These are phyloP conservation scores for Drosophila diplacantha DNA, from an alignment of 2,888 invertebrate species.

Conservation along the genomic window DNA sequence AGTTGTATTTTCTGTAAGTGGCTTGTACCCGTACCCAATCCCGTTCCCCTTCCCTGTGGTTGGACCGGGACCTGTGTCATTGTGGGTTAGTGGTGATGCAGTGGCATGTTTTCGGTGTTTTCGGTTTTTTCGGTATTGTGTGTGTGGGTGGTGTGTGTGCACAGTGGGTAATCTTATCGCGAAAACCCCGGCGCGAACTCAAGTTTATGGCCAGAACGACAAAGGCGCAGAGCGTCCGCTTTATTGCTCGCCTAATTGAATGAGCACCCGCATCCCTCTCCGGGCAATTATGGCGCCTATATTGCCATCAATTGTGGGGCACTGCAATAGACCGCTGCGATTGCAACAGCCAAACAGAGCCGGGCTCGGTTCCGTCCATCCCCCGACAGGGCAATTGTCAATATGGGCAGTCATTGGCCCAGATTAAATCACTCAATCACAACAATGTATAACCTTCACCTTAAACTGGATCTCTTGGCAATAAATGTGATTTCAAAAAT, in stretches of 20 bases:
- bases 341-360: slow-evolving; percentile 60
- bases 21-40: slow-evolving; percentile 23
- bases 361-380: slow-evolving; percentile 30
- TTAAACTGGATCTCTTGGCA: slow-evolving; percentile 2
- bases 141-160: slow-evolving; percentile 15
- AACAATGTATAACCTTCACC: slow-evolving; percentile 21
- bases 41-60: slow-evolving; percentile 2
- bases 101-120: slow-evolving; percentile 32
- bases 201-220: slow-evolving; percentile 53
- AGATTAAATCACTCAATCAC: slow-evolving; percentile 29
- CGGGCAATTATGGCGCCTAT: slow-evolving; percentile 36
- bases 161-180: slow-evolving; percentile 54
- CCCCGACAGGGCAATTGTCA: slow-evolving; percentile 46
- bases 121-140: slow-evolving; percentile 16
- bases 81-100: slow-evolving; percentile 25
- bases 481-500: background rate
- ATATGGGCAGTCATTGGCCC: slow-evolving; percentile 3
- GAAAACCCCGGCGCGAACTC: slow-evolving; percentile 45
- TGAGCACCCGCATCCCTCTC: slow-evolving; percentile 35
- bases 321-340: slow-evolving; percentile 57
- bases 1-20: slow-evolving; percentile 79
- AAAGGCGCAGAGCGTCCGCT: slow-evolving; percentile 52
- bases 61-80: slow-evolving; percentile 11
- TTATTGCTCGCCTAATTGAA: slow-evolving; percentile 64
- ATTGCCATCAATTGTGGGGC: slow-evolving; percentile 61